Conservation (phyloP, 2,888 invertebrate species). For the Pelosia muscerda region DNA sequence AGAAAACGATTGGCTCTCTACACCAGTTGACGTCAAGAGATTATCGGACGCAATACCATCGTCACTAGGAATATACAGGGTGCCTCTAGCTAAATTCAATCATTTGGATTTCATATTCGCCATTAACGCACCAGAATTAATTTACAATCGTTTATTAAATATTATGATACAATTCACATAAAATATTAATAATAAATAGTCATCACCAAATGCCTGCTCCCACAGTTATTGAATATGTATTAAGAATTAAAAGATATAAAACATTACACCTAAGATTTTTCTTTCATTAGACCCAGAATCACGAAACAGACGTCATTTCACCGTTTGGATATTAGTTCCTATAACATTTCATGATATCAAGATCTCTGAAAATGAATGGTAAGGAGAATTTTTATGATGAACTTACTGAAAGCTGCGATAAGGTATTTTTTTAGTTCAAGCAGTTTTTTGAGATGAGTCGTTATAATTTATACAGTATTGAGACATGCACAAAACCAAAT, state of each 20-base stretch:
- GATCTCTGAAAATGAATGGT: neutral
- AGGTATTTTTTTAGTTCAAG: neutral
- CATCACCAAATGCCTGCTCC: neutral
- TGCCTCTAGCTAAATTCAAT: constrained; percentile 80
- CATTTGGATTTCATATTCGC: constrained; percentile 88
- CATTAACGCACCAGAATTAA: constrained; percentile 84
- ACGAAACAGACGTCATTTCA: neutral
- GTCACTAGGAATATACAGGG: constrained; percentile 78
- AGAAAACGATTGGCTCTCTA: constrained; percentile 84
- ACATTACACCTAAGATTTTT: neutral
- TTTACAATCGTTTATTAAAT: constrained; percentile 85
- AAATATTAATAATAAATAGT: constrained; percentile 6
- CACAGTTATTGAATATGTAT: neutral
- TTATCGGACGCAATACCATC: constrained; percentile 74
- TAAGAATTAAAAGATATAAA: neutral
- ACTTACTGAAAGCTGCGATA: neutral
- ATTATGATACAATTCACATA: constrained; percentile 76
- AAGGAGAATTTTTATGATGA: neutral
- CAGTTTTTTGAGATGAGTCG: neutral
- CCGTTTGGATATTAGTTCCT: too few relatives aligned
- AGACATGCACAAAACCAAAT: neutral
- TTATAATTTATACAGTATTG: neutral
- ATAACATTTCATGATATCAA: too few relatives aligned
- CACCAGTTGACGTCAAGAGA: constrained; percentile 75
- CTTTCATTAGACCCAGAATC: neutral